These are phyloP conservation scores for Pollenia labialis DNA, from an alignment of 2,888 invertebrate genomes.

Conservation along the genomic window DNA sequence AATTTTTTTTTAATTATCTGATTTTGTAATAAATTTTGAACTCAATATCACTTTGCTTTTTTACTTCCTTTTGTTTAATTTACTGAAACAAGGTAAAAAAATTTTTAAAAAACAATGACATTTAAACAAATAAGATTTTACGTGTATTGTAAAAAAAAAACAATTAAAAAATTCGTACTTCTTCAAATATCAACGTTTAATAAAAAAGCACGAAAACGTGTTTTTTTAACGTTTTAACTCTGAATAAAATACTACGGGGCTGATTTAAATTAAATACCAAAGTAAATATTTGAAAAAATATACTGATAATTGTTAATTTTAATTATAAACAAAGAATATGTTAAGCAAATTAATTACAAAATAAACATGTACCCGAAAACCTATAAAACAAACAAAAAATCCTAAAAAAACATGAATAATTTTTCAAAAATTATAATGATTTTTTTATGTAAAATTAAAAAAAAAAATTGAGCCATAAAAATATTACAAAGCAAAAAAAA, in stretches of 20 bases:
- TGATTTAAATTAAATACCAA: too few species aligned
- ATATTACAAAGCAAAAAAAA: too few species aligned
- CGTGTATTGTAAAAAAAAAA: slow-evolving; percentile 8
- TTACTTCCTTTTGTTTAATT: background rate
- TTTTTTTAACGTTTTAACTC: slow-evolving; percentile 6
- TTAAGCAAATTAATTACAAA: slow-evolving; percentile 9
- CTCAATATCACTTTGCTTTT: slow-evolving; percentile 39
- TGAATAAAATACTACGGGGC: too few species aligned
- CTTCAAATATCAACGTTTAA: slow-evolving; percentile 12
- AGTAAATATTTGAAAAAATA: too few species aligned
- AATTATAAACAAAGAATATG: background rate
- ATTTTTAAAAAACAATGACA: slow-evolving; percentile 33
- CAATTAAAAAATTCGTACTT: slow-evolving; percentile 36
- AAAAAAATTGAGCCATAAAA: too few species aligned
- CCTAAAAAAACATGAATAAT: background rate
- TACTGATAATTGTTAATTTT: slow-evolving; percentile 19
- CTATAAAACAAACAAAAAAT: background rate
- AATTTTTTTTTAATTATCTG: background rate
- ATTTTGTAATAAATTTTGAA: background rate
- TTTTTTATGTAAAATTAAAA: too few species aligned
- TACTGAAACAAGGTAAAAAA: background rate
- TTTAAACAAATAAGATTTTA: slow-evolving; percentile 50
- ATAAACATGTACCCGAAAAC: slow-evolving; percentile 1
- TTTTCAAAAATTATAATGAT: background rate
- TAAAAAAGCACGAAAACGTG: slow-evolving; percentile 54